Base-by-base conservation (phyloP, 1,140 invertebrate genomes). In the Holcopasites calliopsidis region DNA sequence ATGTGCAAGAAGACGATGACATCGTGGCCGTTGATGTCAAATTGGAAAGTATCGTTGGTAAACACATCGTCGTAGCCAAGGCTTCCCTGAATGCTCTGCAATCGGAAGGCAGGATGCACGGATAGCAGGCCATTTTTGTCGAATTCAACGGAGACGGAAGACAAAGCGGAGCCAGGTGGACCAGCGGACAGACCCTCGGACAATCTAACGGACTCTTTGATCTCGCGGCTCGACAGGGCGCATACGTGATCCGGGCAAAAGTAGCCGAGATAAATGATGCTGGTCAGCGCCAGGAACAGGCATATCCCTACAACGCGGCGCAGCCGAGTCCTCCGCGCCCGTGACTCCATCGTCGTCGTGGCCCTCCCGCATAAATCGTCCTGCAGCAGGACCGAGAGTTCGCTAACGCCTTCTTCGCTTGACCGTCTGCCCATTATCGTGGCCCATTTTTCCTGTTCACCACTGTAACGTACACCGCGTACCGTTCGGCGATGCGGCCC, bases 1-100 rank as follows among this genome's bases (percentile, higher is more conserved):
- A 99, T 99, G 89, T 99, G 98, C 52, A 99, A 92, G 90, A 99
- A 99, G 23, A 99, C 98, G 93, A 99, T 96, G 23, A 99, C 98
- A 93, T 99, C 98, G 84, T 97, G 95, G 8, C 95, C 96, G 88
- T 97, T 95, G 87, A 98, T 96, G 88, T 97, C 95, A 91, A 97
- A 97, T 80, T 95, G 94, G 90, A 96, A 96, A 88, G 96, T 96
- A 88, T 97, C 96, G 85, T 96, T 96, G 60, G 88, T 81, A 21
- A 96, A 93, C 78, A 97, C 94, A 89, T 97, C 96, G 82, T 97
- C 96, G 86, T 97, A 97, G 47, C 92, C 91, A 4, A 93, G 86
- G 61, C 91, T 92, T 23, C 91, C 90, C 71, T 92, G 91, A 33
- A 92, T 86, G 58, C 89, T 90, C 68, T 90, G 90, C 4, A 92